phyloP scores from a whole-genome alignment of 35 echinoderm and acorn worm species.

The Anneissia japonica region DNA sequence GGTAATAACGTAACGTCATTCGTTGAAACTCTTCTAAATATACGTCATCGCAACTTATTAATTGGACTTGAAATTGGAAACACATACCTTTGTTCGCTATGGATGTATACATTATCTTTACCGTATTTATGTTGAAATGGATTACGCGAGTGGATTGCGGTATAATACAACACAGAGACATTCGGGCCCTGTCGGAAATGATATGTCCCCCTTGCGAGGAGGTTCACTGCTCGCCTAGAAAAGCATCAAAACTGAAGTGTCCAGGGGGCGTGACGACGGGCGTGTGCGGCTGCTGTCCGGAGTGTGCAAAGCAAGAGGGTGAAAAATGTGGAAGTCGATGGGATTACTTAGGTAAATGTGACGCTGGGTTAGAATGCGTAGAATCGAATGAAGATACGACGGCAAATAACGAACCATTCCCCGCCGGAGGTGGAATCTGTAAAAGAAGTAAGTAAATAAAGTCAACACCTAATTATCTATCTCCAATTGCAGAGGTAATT shows the following conservation, averaged over 20 bases:
- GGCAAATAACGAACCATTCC: neutral
- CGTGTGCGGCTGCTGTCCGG: conserved; percentile 84
- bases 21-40: neutral
- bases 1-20: neutral
- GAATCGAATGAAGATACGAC: neutral
- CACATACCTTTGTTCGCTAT: neutral
- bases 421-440: conserved; percentile 38
- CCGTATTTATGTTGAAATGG: neutral
- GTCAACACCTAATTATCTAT: too few relatives aligned
- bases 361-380: conserved; percentile 67
- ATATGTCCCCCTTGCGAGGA: conserved; percentile 72
- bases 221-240: conserved; percentile 71
- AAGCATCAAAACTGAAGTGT: conserved; percentile 74
- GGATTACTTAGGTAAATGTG: conserved; percentile 80
- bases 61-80: neutral
- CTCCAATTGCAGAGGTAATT: too few relatives aligned
- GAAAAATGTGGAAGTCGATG: conserved; percentile 83
- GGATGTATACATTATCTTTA: neutral
- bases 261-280: conserved; percentile 71
- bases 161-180: neutral
- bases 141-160: neutral
- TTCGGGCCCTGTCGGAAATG: neutral
- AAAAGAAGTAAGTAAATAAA: conserved; percentile 59
- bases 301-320: conserved; percentile 71
- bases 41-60: neutral